Percentiles rank a stretch among this genome's conserved stretches.
These are phyloP conservation scores for Carcina quercana DNA, from an alignment of 2,888 invertebrate species.

Conservation along the genomic window DNA sequence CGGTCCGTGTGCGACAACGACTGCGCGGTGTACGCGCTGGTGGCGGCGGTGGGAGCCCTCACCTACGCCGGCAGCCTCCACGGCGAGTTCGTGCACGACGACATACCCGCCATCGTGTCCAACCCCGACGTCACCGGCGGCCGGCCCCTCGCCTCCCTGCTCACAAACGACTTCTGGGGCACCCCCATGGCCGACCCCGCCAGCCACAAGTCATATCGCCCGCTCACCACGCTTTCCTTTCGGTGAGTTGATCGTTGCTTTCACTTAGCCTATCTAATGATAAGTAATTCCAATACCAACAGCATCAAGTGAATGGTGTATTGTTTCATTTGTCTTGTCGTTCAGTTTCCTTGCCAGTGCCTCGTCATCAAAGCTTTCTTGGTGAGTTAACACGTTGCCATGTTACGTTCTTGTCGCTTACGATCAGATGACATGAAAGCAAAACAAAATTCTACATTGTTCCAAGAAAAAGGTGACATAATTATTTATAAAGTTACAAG, in stretches of 20 bases:
- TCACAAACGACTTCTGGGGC: slow-evolving; percentile 93
- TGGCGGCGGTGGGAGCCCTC: slow-evolving; percentile 78
- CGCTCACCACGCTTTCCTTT: slow-evolving; percentile 87
- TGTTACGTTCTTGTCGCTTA: too few relatives aligned
- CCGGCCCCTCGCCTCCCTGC: slow-evolving; percentile 76
- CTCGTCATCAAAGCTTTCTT: too few relatives aligned
- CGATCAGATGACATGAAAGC: too few relatives aligned
- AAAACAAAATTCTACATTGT: too few relatives aligned
- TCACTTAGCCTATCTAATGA: too few relatives aligned
- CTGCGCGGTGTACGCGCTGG: slow-evolving; percentile 77
- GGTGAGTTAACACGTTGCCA: too few relatives aligned
- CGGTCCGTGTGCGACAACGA: slow-evolving; percentile 55
- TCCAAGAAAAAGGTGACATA: too few relatives aligned
- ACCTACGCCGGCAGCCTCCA: slow-evolving; percentile 83
- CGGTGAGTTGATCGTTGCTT: slow-evolving; percentile 81
- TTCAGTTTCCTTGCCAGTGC: too few relatives aligned
- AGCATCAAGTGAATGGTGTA: too few relatives aligned
- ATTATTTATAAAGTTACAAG: too few relatives aligned
- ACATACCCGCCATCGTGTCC: slow-evolving; percentile 87
- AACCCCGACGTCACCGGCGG: slow-evolving; percentile 87
- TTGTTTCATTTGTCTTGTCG: too few relatives aligned
- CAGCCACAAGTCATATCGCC: slow-evolving; percentile 92
- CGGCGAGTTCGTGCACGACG: slow-evolving; percentile 92
- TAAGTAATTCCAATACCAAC: too few relatives aligned
- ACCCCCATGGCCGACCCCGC: slow-evolving; percentile 86